Conservation (phyloP, 2,888 invertebrate species). For the Drosophila emarginata region DNA sequence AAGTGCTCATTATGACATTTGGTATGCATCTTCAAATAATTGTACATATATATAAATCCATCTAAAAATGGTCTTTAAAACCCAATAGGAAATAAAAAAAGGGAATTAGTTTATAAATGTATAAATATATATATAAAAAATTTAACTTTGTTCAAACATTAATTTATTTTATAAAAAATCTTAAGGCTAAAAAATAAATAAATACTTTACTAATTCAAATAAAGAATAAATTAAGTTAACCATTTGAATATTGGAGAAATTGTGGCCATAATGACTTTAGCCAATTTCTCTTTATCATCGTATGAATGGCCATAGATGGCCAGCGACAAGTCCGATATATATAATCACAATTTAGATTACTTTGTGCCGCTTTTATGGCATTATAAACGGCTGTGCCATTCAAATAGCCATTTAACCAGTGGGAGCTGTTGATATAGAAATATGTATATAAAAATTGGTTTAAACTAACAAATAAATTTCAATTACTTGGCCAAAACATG, state of each 20-base stretch:
- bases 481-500: constrained; percentile 83
- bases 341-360: constrained; percentile 80
- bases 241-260: constrained; percentile 42
- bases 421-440: constrained; percentile 58
- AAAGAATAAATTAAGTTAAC: constrained; percentile 20
- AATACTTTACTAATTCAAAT: constrained; percentile 10
- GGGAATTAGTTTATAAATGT: too few relatives aligned
- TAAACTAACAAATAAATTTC: fast-evolving
- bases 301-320: constrained; percentile 26
- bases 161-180: neutral
- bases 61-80: too few relatives aligned
- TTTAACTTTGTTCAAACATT: neutral
- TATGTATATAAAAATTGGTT: neutral
- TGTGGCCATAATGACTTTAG: constrained; percentile 41
- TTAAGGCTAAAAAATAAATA: neutral
- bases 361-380: constrained; percentile 83
- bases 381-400: constrained; percentile 84
- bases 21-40: too few relatives aligned
- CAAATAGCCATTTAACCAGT: constrained; percentile 81
- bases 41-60: too few relatives aligned
- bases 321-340: constrained; percentile 83
- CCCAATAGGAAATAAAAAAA: too few relatives aligned
- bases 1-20: too few relatives aligned
- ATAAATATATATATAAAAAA: neutral
- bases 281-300: constrained; percentile 27